Evolutionary conservation across 2,888 invertebrate species (phyloP).

Genomic region (Lepidochrysops patricia): DNA sequence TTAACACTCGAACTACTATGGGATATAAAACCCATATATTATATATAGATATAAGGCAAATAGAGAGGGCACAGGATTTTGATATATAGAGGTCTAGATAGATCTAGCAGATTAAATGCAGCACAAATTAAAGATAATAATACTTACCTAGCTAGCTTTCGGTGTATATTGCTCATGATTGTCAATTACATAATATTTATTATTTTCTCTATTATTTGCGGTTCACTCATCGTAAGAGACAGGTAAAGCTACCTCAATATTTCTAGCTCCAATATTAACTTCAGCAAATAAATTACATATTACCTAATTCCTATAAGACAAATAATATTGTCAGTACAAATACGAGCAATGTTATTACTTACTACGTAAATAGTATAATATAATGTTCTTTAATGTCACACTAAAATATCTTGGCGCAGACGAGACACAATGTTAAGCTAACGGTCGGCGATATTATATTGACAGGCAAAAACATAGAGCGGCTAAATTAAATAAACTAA

Average conservation of each 20-base stretch:
- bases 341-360: no score
- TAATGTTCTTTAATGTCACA: no score
- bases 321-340: neutral
- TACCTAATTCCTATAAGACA: neutral
- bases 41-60: neutral
- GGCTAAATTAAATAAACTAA: no score
- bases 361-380: no score
- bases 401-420: no score
- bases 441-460: no score
- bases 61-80: neutral
- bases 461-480: no score
- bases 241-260: neutral
- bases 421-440: no score
- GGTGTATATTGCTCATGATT: no score
- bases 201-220: neutral
- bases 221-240: neutral
- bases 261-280: neutral
- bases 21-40: neutral
- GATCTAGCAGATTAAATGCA: neutral
- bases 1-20: neutral
- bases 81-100: neutral
- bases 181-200: no score
- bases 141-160: neutral
- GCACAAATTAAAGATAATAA: neutral
- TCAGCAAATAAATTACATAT: neutral